phyloP scores from a whole-genome alignment of 2,113 vertebrate genomes.

The Callipepla californica region DNA sequence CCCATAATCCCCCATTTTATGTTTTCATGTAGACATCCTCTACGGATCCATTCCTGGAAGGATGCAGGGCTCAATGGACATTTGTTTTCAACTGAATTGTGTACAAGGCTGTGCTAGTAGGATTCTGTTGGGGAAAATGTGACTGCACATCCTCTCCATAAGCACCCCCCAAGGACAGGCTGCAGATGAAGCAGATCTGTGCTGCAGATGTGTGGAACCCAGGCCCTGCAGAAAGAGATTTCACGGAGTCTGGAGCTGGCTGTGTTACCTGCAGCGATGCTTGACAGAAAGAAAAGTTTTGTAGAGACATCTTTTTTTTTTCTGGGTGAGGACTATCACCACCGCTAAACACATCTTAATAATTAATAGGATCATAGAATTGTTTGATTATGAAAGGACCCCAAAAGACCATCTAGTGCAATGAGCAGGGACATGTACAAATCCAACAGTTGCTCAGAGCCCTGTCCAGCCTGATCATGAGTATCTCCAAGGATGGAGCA shows the following conservation, averaged over 20 bases:
- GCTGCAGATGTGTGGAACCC: accelerated
- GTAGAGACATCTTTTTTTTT: accelerated
- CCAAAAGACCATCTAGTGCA: too few relatives aligned
- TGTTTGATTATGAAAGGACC: too few relatives aligned
- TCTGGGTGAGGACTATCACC: background rate
- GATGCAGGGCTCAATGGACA: background rate
- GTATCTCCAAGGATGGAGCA: too few relatives aligned
- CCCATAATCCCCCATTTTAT: accelerated
- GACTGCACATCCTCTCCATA: background rate
- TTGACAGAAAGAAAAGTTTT: background rate
- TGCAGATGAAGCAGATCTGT: background rate
- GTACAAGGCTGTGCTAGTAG: background rate
- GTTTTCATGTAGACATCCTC: background rate
- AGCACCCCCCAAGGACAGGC: background rate
- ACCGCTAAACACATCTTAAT: background rate
- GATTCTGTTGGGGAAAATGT: background rate
- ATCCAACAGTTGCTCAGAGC: too few relatives aligned
- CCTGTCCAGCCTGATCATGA: too few relatives aligned
- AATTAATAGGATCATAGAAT: background rate
- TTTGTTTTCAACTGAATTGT: background rate
- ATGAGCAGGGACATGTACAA: too few relatives aligned
- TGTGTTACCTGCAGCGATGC: background rate
- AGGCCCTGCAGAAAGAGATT: background rate
- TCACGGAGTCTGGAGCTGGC: background rate
- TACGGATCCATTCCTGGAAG: background rate